Conservation (phyloP, 1,140 invertebrate genomes). For the Sarcophaga bullata region DNA sequence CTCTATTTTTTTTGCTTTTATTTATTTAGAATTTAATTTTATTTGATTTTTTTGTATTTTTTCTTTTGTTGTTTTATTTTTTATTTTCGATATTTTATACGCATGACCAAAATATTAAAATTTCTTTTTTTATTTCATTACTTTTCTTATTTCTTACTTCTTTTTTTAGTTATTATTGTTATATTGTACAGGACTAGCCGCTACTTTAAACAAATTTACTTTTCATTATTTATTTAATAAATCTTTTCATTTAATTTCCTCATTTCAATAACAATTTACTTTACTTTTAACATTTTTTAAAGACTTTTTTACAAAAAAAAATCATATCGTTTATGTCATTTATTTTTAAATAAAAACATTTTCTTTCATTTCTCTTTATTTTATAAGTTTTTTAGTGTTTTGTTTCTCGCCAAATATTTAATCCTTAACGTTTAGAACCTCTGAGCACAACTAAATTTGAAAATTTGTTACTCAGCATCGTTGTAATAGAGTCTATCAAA, state of each 20-base stretch:
- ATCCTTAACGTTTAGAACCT: constrained; percentile 51
- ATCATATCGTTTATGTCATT: constrained; percentile 9
- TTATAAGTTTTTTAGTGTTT: constrained; percentile 25
- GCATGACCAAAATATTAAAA: not conserved
- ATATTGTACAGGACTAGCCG: not conserved
- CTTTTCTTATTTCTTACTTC: not conserved
- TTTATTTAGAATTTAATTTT: not conserved
- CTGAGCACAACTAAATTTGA: constrained; percentile 61
- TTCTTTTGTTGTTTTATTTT: not conserved
- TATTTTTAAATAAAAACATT: not conserved
- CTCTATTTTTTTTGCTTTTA: not conserved
- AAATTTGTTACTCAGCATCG: constrained; percentile 52
- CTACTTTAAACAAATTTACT: not conserved
- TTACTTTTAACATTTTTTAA: not conserved
- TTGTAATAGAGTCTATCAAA: constrained; percentile 54
- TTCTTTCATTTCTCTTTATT: constrained; percentile 16
- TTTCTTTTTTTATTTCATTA: not conserved
- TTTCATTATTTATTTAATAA: not conserved
- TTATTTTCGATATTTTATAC: constrained; percentile 7
- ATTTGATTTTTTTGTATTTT: not conserved
- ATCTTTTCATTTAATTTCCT: not conserved
- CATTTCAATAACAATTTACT: not conserved
- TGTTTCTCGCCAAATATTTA: constrained; percentile 9
- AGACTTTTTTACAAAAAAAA: constrained; percentile 1
- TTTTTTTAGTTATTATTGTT: too few relatives aligned